A percentile compares a stretch with the other conserved stretches of the same genome.
These are phyloP conservation scores for Macaca mulatta DNA, from an alignment of 2,113 vertebrate genomes.

Conservation along the genomic window DNA sequence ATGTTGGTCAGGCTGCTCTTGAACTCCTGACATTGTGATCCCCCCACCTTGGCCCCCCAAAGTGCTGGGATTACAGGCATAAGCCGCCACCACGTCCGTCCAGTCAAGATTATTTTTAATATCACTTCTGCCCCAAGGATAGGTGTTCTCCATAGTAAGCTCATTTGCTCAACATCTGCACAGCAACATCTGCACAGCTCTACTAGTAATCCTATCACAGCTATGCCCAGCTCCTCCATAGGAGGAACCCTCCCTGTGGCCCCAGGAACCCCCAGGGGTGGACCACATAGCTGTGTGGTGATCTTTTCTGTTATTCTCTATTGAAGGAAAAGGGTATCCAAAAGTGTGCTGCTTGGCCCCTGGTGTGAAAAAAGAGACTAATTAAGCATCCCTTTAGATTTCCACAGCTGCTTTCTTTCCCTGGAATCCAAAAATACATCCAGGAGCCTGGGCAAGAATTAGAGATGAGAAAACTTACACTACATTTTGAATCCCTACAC, in stretches of 20 bases:
- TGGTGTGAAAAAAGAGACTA: neutral
- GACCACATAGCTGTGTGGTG: neutral
- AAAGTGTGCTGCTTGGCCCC: neutral
- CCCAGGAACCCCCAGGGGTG: neutral
- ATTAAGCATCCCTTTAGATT: neutral
- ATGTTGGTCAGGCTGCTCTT: no score
- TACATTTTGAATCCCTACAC: neutral
- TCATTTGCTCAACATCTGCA: neutral
- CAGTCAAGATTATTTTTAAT: neutral
- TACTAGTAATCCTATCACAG: neutral
- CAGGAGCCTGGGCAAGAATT: neutral
- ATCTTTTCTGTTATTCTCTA: neutral
- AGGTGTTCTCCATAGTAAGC: neutral
- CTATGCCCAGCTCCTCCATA: neutral
- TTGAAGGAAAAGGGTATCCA: neutral
- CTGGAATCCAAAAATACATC: neutral
- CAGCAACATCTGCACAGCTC: neutral
- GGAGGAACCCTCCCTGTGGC: neutral
- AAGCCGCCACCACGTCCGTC: fast-evolving
- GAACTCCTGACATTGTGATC: no score
- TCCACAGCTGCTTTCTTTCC: neutral
- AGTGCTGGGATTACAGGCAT: no score
- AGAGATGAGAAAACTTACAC: neutral
- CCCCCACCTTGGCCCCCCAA: fast-evolving
- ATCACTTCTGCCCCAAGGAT: neutral